These are phyloP conservation scores for Andrena flavipes DNA, from an alignment of 2,888 invertebrate species.

Conservation along the genomic window DNA sequence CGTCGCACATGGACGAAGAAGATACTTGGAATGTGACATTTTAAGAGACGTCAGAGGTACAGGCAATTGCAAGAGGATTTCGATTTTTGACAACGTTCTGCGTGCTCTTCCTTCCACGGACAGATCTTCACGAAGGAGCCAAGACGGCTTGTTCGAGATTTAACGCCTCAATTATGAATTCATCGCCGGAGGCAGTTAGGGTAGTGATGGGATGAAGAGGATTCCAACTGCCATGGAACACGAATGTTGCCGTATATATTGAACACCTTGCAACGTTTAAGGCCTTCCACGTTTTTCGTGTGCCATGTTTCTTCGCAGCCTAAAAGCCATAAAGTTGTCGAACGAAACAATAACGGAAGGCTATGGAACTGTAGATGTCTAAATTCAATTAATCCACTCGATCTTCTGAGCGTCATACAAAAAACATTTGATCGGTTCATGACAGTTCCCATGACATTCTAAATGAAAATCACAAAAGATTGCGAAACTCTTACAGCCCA, in stretches of 20 bases:
- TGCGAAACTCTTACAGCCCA: too few relatives aligned
- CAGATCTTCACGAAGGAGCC: slow-evolving; percentile 51
- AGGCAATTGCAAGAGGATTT: slow-evolving; percentile 16
- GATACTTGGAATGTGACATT: neutral
- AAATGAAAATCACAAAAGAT: too few relatives aligned
- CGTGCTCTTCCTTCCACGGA: slow-evolving; percentile 9
- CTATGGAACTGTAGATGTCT: neutral
- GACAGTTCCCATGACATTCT: too few relatives aligned
- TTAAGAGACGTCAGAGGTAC: neutral
- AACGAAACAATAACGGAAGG: slow-evolving; percentile 43
- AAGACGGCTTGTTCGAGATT: slow-evolving; percentile 63
- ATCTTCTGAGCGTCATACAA: too few relatives aligned
- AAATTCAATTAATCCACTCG: too few relatives aligned
- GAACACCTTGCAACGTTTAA: slow-evolving; percentile 48
- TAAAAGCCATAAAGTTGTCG: slow-evolving; percentile 39
- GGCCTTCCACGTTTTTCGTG: slow-evolving; percentile 33
- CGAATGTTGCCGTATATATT: slow-evolving; percentile 51
- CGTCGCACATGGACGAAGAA: neutral
- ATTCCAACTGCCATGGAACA: slow-evolving; percentile 43
- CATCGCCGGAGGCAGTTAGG: slow-evolving; percentile 47
- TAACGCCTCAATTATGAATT: slow-evolving; percentile 69
- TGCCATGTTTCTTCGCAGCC: slow-evolving; percentile 37
- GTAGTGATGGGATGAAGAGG: slow-evolving; percentile 59
- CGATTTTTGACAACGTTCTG: slow-evolving; percentile 5
- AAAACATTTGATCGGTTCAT: too few relatives aligned